phyloP scores from a whole-genome alignment of 2,797 vertebrate species.

The Limnodromus scolopaceus region DNA sequence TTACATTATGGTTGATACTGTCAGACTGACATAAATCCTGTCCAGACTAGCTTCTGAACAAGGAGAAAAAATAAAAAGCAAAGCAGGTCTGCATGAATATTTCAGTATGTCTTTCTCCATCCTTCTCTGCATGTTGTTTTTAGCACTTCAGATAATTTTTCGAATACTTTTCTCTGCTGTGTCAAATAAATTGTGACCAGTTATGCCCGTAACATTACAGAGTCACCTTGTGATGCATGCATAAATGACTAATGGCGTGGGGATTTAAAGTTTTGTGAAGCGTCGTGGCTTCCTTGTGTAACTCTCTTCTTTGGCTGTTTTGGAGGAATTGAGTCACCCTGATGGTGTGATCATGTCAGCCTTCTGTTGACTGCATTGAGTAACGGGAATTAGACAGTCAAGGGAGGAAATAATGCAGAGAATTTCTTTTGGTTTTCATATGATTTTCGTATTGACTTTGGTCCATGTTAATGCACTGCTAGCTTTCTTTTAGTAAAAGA shows the following conservation, averaged over 20 bases:
- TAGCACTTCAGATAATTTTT: not conserved
- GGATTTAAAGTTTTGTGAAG: not conserved
- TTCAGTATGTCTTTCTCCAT: not conserved
- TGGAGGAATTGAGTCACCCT: not conserved
- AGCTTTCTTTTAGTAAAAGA: not conserved
- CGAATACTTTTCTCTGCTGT: not conserved
- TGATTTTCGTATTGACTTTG: not conserved
- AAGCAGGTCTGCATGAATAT: not conserved
- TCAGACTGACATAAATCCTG: not conserved
- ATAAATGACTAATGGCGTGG: not conserved
- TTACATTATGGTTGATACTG: not conserved
- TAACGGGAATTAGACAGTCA: not conserved
- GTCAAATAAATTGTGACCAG: not conserved
- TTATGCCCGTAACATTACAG: not conserved
- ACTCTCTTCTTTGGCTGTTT: not conserved
- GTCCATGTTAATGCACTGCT: not conserved
- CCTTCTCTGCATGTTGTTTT: not conserved
- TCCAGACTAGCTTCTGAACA: not conserved
- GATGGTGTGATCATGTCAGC: not conserved
- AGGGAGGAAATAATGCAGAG: not conserved
- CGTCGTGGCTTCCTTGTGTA: not conserved
- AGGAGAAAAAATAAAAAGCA: not conserved
- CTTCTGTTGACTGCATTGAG: not conserved
- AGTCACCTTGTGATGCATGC: not conserved
- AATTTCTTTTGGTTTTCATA: not conserved